Percentiles rank a stretch among this genome's conserved stretches.
These are phyloP conservation scores for Rotaria magnacalcarata DNA, from an alignment of 2,888 invertebrate genomes.

Conservation along the genomic window DNA sequence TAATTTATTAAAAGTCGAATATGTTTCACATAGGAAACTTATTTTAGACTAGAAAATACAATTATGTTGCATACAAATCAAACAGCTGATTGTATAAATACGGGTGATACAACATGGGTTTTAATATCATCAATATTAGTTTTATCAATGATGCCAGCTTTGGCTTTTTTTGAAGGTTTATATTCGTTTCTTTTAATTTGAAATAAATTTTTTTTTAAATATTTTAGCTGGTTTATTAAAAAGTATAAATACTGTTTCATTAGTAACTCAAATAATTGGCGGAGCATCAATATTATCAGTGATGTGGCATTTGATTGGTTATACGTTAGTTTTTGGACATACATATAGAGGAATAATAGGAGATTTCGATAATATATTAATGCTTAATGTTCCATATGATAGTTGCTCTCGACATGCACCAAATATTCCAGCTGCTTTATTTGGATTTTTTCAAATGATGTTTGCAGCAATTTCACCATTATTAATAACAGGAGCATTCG, in stretches of 20 bases:
- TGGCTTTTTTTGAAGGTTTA: neutral
- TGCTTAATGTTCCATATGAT: neutral
- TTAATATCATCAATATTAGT: conserved; percentile 15
- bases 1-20: too few species aligned
- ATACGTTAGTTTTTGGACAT: neutral
- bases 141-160: conserved; percentile 3
- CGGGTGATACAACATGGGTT: conserved; percentile 8
- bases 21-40: too few species aligned
- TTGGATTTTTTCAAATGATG: conserved; percentile 4
- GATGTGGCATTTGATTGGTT: conserved; percentile 23
- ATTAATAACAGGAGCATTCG: neutral
- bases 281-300: neutral
- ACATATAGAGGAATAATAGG: neutral
- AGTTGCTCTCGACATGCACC: neutral
- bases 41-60: too few species aligned
- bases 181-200: neutral
- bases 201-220: neutral
- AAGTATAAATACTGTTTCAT: neutral
- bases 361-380: neutral
- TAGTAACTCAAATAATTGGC: neutral
- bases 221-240: neutral
- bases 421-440: neutral
- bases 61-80: neutral
- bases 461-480: neutral
- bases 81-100: neutral